phyloP scores from a whole-genome alignment of 1,140 invertebrate genomes.

The Pemphigus obesinymphae region DNA sequence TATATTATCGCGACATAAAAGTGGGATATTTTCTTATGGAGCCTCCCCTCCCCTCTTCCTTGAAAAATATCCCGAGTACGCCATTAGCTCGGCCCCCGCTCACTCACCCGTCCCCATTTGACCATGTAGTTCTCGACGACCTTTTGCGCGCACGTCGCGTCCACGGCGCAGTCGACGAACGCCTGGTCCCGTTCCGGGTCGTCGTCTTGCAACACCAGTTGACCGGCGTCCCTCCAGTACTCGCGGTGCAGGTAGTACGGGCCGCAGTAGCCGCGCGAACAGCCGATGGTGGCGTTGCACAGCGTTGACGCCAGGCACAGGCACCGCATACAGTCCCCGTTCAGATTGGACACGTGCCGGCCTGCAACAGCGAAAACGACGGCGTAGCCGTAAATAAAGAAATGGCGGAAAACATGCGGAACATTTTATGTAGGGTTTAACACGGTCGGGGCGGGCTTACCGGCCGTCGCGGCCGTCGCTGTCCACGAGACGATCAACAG shows the following conservation, averaged over 20 bases:
- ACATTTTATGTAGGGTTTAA: too few relatives aligned
- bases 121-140: conserved; percentile 59
- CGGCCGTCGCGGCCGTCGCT: background rate
- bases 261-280: conserved; percentile 57
- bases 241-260: conserved; percentile 60
- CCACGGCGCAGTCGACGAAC: conserved; percentile 59
- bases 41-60: too few relatives aligned
- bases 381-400: background rate
- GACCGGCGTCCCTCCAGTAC: conserved; percentile 61
- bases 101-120: conserved; percentile 56
- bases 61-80: too few relatives aligned
- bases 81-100: too few relatives aligned
- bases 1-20: too few relatives aligned
- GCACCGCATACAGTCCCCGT: conserved; percentile 56
- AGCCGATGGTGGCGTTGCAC: conserved; percentile 55
- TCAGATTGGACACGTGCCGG: conserved; percentile 46
- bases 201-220: conserved; percentile 54
- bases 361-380: background rate
- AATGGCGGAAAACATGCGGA: background rate
- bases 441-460: background rate
- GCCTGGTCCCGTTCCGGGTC: conserved; percentile 53
- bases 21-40: too few relatives aligned
- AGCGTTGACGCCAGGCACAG: conserved; percentile 57
- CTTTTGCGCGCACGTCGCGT: conserved; percentile 58
- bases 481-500: background rate